A percentile compares a stretch with the other conserved stretches of the same genome.
phyloP scores from a whole-genome alignment of 2,113 vertebrate genomes.

The Plotosus lineatus region DNA sequence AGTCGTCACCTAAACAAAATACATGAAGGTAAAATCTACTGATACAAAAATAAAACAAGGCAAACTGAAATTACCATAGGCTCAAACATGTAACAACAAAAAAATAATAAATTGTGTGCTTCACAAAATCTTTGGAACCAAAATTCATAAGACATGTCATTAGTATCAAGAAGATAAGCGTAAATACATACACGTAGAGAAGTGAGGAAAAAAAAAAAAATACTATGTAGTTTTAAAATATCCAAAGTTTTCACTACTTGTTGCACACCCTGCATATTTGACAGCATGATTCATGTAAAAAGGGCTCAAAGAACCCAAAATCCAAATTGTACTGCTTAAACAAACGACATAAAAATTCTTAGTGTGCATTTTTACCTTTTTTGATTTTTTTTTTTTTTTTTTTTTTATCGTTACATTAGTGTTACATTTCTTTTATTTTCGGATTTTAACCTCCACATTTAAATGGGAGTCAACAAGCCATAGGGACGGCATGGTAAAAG shows the following conservation, averaged over 20 bases:
- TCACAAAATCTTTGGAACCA: constrained; percentile 55
- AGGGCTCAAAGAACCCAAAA: not conserved
- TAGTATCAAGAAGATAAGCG: constrained; percentile 45
- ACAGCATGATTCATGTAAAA: constrained; percentile 37
- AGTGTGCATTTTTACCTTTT: not conserved
- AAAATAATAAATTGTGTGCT: constrained; percentile 38
- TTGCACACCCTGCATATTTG: constrained; percentile 41
- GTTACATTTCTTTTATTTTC: not conserved
- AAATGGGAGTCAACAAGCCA: constrained; percentile 27
- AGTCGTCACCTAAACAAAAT: constrained; percentile 37
- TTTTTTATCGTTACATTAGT: constrained; percentile 21
- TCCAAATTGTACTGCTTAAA: not conserved
- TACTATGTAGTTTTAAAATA: constrained; percentile 46
- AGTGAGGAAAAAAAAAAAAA: constrained; percentile 26
- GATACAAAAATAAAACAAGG: constrained; percentile 39
- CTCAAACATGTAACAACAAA: constrained; percentile 32
- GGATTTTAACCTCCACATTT: constrained; percentile 5
- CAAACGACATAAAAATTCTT: constrained; percentile 13
- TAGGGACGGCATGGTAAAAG: constrained; percentile 27
- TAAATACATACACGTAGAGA: constrained; percentile 37
- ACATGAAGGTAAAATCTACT: constrained; percentile 34
- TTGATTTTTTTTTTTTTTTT: not conserved
- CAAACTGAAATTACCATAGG: constrained; percentile 41
- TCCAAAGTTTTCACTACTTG: not conserved
- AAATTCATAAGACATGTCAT: constrained; percentile 45